A percentile compares a stretch with the other conserved stretches of the same genome.
phyloP scores from a whole-genome alignment of 2,113 vertebrate species.

The Ceratotherium simum region DNA sequence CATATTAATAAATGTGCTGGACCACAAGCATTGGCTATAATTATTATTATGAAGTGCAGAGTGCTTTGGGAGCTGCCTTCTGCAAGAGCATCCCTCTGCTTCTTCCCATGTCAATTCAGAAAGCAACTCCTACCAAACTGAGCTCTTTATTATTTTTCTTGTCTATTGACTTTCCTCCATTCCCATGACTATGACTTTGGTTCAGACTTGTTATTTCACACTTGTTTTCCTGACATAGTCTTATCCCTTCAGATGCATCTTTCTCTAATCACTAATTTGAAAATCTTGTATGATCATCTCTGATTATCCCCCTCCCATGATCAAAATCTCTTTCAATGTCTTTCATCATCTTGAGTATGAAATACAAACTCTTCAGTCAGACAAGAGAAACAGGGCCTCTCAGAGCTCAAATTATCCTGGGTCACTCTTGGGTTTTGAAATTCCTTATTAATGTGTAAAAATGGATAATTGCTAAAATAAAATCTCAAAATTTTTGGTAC shows the following conservation, averaged over 20 bases:
- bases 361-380: background rate
- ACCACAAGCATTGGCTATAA: background rate
- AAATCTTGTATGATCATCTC: background rate
- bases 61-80: background rate
- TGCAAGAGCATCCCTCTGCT: background rate
- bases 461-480: background rate
- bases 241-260: background rate
- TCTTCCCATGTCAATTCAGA: background rate
- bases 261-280: background rate
- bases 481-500: background rate
- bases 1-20: too few species aligned
- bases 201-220: background rate
- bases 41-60: background rate
- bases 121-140: background rate
- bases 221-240: background rate
- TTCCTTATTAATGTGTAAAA: background rate
- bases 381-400: background rate
- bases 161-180: background rate
- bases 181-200: background rate
- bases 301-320: background rate
- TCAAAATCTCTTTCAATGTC: background rate
- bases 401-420: background rate
- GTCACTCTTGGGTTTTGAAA: background rate
- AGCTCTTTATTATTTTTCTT: background rate
- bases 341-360: background rate